These are phyloP conservation scores for Griposia aprilina DNA, from an alignment of 2,888 invertebrate genomes.

Conservation along the genomic window DNA sequence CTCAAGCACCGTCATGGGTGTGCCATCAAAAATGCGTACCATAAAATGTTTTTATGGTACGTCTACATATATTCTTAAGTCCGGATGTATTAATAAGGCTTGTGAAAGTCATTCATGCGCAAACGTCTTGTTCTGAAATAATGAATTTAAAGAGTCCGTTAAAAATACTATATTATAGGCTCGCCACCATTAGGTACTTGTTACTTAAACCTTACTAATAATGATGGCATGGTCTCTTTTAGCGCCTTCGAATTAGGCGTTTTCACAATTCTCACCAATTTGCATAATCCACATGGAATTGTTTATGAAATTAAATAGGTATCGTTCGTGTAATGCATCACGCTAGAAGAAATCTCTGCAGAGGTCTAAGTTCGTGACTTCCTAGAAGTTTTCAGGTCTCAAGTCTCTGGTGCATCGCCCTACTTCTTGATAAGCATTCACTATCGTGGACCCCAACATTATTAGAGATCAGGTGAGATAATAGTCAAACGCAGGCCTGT, in stretches of 20 bases:
- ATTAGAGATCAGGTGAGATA: neutral
- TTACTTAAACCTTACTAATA: neutral
- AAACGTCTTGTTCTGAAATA: neutral
- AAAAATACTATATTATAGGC: neutral
- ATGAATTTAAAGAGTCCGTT: neutral
- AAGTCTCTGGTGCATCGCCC: neutral
- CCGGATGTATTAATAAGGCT: neutral
- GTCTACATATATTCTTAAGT: neutral
- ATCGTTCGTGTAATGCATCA: neutral
- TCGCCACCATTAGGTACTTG: neutral
- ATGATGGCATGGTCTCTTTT: neutral
- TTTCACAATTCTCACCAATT: too few species aligned
- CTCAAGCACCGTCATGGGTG: slow-evolving; percentile 23
- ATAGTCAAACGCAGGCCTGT: neutral
- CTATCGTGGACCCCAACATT: neutral
- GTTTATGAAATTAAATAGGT: neutral
- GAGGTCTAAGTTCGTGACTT: neutral
- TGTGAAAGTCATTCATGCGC: neutral
- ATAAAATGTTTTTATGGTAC: slow-evolving; percentile 36
- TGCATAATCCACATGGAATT: neutral
- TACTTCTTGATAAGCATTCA: neutral
- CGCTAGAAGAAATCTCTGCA: neutral
- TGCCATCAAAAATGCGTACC: slow-evolving; percentile 32
- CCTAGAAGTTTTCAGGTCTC: neutral
- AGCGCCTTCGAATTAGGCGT: neutral